These are phyloP conservation scores for Drosophila burlai DNA, from an alignment of 1,140 invertebrate genomes.

Conservation along the genomic window DNA sequence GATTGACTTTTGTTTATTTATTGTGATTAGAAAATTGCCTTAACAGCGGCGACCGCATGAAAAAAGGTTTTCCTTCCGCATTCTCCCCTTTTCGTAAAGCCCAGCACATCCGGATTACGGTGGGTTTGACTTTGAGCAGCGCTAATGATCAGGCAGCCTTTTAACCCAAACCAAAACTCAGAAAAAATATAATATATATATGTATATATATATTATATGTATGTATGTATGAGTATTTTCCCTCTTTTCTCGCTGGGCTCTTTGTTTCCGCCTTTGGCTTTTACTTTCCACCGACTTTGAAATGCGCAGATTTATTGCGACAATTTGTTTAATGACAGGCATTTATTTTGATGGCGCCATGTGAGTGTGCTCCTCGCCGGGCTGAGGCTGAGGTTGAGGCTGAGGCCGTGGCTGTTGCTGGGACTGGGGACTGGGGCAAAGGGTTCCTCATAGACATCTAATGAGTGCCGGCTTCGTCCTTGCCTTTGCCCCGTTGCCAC, in stretches of 20 bases:
- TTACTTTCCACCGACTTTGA: constrained; percentile 75
- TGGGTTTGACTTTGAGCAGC: constrained; percentile 30
- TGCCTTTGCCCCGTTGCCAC: constrained; percentile 55
- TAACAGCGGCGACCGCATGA: constrained; percentile 22
- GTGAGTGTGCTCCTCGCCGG: not conserved
- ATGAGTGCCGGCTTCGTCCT: constrained; percentile 41
- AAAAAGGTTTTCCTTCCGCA: constrained; percentile 1
- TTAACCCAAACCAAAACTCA: not conserved
- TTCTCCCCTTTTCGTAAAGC: not conserved
- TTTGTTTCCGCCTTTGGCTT: constrained; percentile 46
- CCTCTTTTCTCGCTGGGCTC: constrained; percentile 4
- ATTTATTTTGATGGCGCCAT: constrained; percentile 81
- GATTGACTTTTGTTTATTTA: constrained; percentile 80
- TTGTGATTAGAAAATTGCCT: constrained; percentile 70
- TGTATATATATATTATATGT: not conserved
- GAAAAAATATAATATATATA: constrained; percentile 6
- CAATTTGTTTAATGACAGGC: constrained; percentile 84
- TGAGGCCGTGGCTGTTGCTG: constrained; percentile 3
- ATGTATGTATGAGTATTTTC: not conserved
- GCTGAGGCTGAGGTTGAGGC: not conserved
- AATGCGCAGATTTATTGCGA: constrained; percentile 82
- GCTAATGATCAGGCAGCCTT: constrained; percentile 46
- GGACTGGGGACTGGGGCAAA: constrained; percentile 35
- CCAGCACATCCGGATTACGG: constrained; percentile 23
- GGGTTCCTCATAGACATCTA: constrained; percentile 64